These are phyloP conservation scores for Agrochola lychnidis DNA, from an alignment of 2,888 invertebrate species.

Conservation along the genomic window DNA sequence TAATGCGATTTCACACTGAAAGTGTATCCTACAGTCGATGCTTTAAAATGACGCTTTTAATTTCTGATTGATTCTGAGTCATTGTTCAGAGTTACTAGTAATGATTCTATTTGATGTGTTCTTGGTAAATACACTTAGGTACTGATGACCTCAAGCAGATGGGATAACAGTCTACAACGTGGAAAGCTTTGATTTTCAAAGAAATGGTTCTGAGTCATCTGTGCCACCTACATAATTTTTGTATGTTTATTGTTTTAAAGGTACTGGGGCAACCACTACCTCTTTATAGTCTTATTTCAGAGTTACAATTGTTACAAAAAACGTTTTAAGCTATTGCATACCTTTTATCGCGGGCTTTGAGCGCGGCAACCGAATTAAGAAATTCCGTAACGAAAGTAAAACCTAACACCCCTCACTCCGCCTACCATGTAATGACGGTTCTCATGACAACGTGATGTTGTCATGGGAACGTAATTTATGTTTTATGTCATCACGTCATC, in stretches of 20 bases:
- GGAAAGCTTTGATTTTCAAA: conserved; percentile 12
- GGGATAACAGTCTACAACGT: conserved; percentile 12
- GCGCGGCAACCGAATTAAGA: too few relatives aligned
- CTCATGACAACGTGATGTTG: too few relatives aligned
- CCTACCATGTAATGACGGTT: too few relatives aligned
- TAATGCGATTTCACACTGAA: conserved; percentile 46
- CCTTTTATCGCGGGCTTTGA: too few relatives aligned
- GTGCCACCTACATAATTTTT: neutral
- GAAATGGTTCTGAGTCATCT: conserved; percentile 15
- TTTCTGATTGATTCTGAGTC: conserved; percentile 30
- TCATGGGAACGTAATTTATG: too few relatives aligned
- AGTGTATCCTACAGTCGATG: neutral
- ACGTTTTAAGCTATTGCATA: too few relatives aligned
- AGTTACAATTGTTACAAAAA: too few relatives aligned
- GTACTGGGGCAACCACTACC: neutral
- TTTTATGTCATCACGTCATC: too few relatives aligned
- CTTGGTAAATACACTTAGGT: conserved; percentile 17
- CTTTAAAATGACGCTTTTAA: conserved; percentile 34
- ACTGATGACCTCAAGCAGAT: conserved; percentile 11
- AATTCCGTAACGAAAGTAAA: too few relatives aligned
- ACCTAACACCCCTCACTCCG: too few relatives aligned
- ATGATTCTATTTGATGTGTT: conserved; percentile 12
- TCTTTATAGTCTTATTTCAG: neutral
- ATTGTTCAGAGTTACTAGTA: neutral
- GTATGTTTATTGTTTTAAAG: neutral